These are phyloP conservation scores for Platyura marginata DNA, from an alignment of 1,140 invertebrate genomes.

Conservation along the genomic window DNA sequence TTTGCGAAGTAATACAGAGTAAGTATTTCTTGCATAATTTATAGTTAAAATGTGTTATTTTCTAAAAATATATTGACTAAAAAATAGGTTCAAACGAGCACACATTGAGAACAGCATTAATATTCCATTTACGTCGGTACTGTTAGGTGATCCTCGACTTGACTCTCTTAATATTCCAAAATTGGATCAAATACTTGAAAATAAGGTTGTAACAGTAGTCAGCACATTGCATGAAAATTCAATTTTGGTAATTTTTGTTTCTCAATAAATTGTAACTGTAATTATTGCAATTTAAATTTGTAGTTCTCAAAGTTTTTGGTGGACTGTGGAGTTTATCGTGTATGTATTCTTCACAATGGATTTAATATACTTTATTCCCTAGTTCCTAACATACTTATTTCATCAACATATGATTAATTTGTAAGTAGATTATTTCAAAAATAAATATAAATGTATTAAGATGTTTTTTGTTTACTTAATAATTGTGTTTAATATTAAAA, in stretches of 20 bases:
- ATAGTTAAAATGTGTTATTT: too few relatives aligned
- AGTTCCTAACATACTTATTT: slow-evolving; percentile 36
- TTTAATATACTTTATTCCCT: slow-evolving; percentile 42
- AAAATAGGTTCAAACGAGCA: slow-evolving; percentile 49
- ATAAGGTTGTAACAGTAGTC: slow-evolving; percentile 58
- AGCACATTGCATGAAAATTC: slow-evolving; percentile 57
- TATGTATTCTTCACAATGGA: slow-evolving; percentile 54
- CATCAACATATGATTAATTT: too few relatives aligned
- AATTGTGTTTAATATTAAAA: too few relatives aligned
- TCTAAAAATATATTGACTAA: too few relatives aligned
- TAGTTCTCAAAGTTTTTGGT: slow-evolving; percentile 56
- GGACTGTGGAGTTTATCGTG: slow-evolving; percentile 39
- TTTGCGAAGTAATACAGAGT: slow-evolving; percentile 51
- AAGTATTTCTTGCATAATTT: too few relatives aligned
- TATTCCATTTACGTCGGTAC: slow-evolving; percentile 63
- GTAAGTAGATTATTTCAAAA: too few relatives aligned
- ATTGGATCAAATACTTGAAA: slow-evolving; percentile 31
- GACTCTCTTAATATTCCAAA: slow-evolving; percentile 40
- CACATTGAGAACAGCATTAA: slow-evolving; percentile 65
- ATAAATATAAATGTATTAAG: too few relatives aligned
- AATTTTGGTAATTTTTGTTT: slow-evolving; percentile 36
- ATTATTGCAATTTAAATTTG: slow-evolving; percentile 9
- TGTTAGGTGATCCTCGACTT: slow-evolving; percentile 39
- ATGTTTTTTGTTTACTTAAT: too few relatives aligned
- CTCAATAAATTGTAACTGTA: slow-evolving; percentile 6